Evolutionary conservation across 2,113 vertebrate species (phyloP).

Genomic region (Scolopax mira): DNA sequence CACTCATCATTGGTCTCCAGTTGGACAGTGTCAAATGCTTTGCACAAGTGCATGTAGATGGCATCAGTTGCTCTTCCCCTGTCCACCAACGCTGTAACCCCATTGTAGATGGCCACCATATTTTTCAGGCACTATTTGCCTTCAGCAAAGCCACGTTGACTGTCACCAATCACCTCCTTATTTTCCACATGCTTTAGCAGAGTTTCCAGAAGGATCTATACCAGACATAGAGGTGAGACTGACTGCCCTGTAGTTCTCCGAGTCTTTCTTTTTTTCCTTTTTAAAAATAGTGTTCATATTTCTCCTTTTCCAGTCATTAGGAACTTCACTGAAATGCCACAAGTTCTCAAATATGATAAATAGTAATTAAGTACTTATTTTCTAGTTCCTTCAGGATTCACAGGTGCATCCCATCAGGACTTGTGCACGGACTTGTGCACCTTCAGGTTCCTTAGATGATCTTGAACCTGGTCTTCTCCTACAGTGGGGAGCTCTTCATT

Average conservation of each 20-base stretch:
- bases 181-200: neutral
- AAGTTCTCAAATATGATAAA: neutral
- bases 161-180: neutral
- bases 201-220: neutral
- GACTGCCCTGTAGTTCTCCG: neutral
- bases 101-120: neutral
- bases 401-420: neutral
- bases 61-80: neutral
- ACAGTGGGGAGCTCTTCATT: neutral
- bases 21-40: neutral
- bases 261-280: neutral
- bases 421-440: neutral
- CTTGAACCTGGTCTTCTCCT: neutral
- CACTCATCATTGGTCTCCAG: neutral
- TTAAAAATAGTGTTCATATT: neutral
- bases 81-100: neutral
- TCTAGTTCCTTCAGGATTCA: neutral
- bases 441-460: neutral
- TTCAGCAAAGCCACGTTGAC: neutral
- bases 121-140: neutral
- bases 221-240: neutral
- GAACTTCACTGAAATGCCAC: neutral
- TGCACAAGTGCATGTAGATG: neutral
- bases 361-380: neutral
- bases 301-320: neutral